These are phyloP conservation scores for Eubucco bourcierii DNA, from an alignment of 2,113 vertebrate genomes.

Conservation along the genomic window DNA sequence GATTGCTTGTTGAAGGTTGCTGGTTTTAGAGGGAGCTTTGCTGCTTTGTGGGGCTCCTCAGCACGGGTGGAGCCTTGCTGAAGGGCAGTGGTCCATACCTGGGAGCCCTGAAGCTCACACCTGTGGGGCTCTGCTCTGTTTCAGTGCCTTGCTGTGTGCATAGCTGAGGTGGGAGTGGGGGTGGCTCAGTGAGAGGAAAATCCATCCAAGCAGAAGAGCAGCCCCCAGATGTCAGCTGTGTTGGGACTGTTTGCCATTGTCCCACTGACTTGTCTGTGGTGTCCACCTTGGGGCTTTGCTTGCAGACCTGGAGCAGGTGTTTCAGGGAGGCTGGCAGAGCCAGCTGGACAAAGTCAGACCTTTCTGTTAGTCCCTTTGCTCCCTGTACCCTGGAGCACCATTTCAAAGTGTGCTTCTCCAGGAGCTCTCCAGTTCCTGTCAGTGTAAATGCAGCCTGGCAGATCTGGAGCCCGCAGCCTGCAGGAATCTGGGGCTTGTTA, in stretches of 20 bases:
- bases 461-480: not conserved
- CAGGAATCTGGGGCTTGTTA: constrained; percentile 8
- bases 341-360: not conserved
- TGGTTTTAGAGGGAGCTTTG: not conserved
- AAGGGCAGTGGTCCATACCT: not conserved
- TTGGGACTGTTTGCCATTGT: accelerated
- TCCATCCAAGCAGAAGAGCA: not conserved
- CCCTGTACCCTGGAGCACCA: not conserved
- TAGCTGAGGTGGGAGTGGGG: not conserved
- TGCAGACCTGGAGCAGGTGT: not conserved
- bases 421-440: not conserved
- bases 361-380: not conserved
- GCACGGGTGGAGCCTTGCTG: not conserved
- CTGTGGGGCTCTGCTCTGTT: not conserved
- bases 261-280: not conserved
- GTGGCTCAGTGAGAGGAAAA: not conserved
- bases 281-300: not conserved
- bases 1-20: not conserved
- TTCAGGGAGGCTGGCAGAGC: not conserved
- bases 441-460: not conserved
- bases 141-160: not conserved
- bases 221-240: not conserved
- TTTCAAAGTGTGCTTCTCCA: not conserved
- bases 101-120: accelerated
- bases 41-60: not conserved